phyloP scores from a whole-genome alignment of 37 sponge, comb jelly and placozoan species.

The Mnemiopsis leidyi region DNA sequence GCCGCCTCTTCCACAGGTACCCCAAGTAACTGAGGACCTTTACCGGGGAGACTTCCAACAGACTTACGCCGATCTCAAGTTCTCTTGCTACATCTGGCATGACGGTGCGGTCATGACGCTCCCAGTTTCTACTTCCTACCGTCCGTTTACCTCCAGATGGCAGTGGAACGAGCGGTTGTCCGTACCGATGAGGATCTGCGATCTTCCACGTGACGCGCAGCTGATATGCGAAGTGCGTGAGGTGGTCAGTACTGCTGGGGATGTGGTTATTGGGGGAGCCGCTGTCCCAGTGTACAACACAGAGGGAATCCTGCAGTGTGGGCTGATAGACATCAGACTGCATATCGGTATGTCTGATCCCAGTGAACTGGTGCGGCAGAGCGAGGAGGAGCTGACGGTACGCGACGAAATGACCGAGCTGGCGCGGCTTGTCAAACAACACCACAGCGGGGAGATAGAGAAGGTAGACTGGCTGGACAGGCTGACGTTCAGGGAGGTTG shows the following conservation, averaged over 20 bases:
- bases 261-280: conserved; percentile 61
- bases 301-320: conserved; percentile 57
- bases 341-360: not conserved
- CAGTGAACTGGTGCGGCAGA: not conserved
- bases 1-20: conserved; percentile 30
- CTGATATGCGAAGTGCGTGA: conserved; percentile 53
- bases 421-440: conserved; percentile 76
- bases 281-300: conserved; percentile 40
- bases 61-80: conserved; percentile 82
- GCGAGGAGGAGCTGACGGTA: not conserved
- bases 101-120: conserved; percentile 79
- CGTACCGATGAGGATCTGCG: conserved; percentile 5
- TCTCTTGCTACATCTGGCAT: conserved; percentile 80
- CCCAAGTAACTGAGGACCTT: conserved; percentile 3
- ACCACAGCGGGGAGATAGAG: conserved; percentile 85
- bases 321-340: conserved; percentile 7
- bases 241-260: not conserved
- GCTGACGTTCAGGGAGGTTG: conserved; percentile 89
- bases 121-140: conserved; percentile 87
- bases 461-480: conserved; percentile 96
- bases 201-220: not conserved
- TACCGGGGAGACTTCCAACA: conserved; percentile 66
- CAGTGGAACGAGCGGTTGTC: conserved; percentile 70
- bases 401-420: conserved; percentile 60
- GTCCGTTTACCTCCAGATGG: conserved; percentile 87